Conservation (phyloP, 2,113 vertebrate genomes). For the Gallinago paraguaiae region DNA sequence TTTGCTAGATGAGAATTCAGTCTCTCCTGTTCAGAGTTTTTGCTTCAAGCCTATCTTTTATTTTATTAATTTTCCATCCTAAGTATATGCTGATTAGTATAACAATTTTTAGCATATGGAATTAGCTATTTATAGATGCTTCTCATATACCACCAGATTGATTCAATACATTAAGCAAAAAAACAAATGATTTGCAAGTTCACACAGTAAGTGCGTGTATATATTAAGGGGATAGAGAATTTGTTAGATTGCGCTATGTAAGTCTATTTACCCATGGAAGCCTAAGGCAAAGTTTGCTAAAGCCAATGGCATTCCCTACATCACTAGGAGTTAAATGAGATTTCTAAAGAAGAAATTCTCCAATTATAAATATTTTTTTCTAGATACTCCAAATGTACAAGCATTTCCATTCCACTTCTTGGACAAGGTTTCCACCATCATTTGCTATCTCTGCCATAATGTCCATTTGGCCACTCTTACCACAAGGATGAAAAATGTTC, state of each 20-base stretch:
- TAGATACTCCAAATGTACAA: not conserved
- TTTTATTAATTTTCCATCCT: not conserved
- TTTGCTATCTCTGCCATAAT: not conserved
- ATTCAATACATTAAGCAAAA: not conserved
- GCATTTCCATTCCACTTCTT: not conserved
- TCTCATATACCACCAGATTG: not conserved
- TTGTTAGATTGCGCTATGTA: not conserved
- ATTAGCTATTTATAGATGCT: not conserved
- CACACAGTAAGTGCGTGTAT: not conserved
- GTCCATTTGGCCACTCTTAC: not conserved
- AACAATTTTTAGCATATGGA: conserved; percentile 6
- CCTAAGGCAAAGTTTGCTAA: not conserved
- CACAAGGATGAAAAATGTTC: not conserved
- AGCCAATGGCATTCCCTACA: not conserved
- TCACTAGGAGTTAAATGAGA: not conserved
- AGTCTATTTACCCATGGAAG: not conserved
- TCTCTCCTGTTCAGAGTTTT: not conserved
- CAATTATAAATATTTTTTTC: not conserved
- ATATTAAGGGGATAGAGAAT: not conserved
- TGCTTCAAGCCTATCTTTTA: not conserved
- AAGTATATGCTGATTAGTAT: not conserved
- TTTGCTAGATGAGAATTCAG: not conserved
- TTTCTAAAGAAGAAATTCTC: not conserved
- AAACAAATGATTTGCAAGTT: not conserved
- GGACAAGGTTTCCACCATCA: not conserved